Conservation (phyloP, 2,797 vertebrate species). For the Coregonus ussuriensis region DNA sequence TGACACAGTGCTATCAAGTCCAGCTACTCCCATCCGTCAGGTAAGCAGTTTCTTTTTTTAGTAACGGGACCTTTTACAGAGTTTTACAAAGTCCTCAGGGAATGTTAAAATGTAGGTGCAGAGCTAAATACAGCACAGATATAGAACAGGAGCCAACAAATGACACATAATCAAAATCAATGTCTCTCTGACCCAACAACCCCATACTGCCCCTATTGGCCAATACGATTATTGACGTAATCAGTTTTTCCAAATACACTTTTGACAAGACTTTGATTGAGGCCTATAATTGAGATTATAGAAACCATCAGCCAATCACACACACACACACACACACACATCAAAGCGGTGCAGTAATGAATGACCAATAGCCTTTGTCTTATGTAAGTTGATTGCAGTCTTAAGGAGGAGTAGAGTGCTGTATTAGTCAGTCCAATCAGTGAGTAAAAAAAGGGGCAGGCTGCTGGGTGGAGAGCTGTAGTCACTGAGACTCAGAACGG, state of each 20-base stretch:
- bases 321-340: conserved; percentile 15
- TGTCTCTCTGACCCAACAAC: conserved; percentile 44
- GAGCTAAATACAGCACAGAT: conserved; percentile 6
- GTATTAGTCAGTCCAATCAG: background rate
- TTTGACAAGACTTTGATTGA: conserved; percentile 16
- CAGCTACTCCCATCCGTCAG: conserved; percentile 68
- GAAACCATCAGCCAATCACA: background rate
- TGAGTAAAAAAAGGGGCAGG: background rate
- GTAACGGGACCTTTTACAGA: conserved; percentile 27
- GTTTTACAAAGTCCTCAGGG: conserved; percentile 34
- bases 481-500: background rate
- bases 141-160: conserved; percentile 2
- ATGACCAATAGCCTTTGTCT: background rate
- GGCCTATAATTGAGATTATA: background rate
- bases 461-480: background rate
- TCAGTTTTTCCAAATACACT: conserved; percentile 24
- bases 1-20: conserved; percentile 4
- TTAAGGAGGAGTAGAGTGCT: background rate
- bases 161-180: conserved; percentile 24
- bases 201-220: conserved; percentile 15
- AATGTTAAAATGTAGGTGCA: background rate
- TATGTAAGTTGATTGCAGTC: conserved; percentile 28
- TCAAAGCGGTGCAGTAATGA: conserved; percentile 10
- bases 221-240: background rate
- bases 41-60: conserved; percentile 64